Percentiles rank a stretch among this genome's conserved stretches.
Conservation (phyloP, 2,888 invertebrate genomes). For the Stenolophus ochropezus region DNA sequence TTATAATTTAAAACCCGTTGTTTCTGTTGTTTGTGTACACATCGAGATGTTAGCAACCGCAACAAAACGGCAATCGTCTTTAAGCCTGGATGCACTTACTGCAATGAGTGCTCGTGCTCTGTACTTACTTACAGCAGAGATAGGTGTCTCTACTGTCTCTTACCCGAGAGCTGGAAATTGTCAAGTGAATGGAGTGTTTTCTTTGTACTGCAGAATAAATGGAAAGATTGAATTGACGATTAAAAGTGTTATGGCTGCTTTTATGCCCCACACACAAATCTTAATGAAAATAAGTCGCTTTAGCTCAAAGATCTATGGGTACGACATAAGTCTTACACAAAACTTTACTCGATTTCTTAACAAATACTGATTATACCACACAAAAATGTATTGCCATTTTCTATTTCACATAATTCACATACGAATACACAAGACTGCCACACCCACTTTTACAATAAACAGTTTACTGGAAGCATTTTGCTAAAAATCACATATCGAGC, state of each 20-base stretch:
- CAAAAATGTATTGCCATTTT: too few relatives aligned
- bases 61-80: conserved; percentile 26
- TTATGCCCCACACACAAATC: background rate
- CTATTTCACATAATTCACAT: background rate
- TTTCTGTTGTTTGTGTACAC: conserved; percentile 38
- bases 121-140: conserved; percentile 5
- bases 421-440: background rate
- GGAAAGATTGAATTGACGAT: conserved; percentile 27
- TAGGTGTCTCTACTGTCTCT: conserved; percentile 21
- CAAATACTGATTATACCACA: background rate
- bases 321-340: background rate
- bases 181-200: conserved; percentile 1
- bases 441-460: background rate
- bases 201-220: conserved; percentile 31
- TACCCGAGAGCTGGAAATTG: background rate
- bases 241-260: conserved; percentile 8
- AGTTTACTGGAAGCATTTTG: too few relatives aligned
- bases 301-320: background rate
- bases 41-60: conserved; percentile 31
- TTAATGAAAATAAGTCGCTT: background rate
- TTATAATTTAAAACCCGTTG: conserved; percentile 58
- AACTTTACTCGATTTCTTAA: too few relatives aligned
- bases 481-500: too few relatives aligned
- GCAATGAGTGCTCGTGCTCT: background rate
- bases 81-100: conserved; percentile 20